phyloP scores from a whole-genome alignment of 2,888 invertebrate species.

The Julus scanicus region DNA sequence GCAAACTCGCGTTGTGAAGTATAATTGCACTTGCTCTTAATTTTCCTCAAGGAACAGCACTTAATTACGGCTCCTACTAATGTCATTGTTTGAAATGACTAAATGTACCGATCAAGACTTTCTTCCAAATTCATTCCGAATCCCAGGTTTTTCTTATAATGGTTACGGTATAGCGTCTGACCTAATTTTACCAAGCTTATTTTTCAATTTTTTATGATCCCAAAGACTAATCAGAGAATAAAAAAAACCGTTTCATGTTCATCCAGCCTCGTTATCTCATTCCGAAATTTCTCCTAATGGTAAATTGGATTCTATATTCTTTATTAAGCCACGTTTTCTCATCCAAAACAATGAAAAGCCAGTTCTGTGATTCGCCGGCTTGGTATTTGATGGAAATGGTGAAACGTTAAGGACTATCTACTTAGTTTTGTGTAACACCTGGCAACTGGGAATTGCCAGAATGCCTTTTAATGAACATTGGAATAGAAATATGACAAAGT shows the following conservation, averaged over 20 bases:
- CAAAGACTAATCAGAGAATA: background rate
- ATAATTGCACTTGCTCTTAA: slow-evolving; percentile 35
- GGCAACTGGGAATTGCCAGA: background rate
- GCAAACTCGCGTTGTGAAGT: slow-evolving; percentile 21
- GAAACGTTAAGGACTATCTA: background rate
- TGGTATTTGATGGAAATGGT: background rate
- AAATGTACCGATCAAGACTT: background rate
- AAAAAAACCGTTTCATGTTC: background rate
- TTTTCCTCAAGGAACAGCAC: slow-evolving; percentile 24
- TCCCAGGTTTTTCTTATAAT: slow-evolving; percentile 3
- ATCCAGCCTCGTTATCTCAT: slow-evolving; percentile 12
- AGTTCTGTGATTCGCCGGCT: background rate
- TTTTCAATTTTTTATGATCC: background rate
- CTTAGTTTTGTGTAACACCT: background rate
- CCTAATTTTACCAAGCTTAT: background rate
- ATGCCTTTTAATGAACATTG: background rate
- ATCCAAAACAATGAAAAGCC: background rate
- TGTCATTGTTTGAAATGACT: background rate
- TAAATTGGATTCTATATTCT: background rate
- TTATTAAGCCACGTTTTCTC: background rate
- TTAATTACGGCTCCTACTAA: background rate
- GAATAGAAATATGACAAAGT: too few relatives aligned
- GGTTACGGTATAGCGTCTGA: background rate
- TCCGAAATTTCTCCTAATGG: background rate
- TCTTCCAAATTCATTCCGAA: background rate